Conservation (phyloP, 2,797 vertebrate species). For the Triplophysa yarkandensis region DNA sequence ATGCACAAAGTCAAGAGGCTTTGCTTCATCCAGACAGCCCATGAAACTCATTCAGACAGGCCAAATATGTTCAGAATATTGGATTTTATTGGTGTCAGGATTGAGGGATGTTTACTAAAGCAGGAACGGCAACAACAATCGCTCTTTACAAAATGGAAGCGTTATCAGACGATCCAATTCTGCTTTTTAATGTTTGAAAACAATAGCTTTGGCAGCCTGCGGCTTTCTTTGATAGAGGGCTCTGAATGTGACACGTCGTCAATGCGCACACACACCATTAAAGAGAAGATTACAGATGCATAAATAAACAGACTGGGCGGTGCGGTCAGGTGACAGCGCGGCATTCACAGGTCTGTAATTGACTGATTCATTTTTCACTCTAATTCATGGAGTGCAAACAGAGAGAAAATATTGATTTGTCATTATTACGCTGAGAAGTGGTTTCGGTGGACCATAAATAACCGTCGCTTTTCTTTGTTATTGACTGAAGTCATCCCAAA, state of each 20-base stretch:
- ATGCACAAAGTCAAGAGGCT: neutral
- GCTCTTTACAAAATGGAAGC: slow-evolving; percentile 45
- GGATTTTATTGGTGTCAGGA: slow-evolving; percentile 44
- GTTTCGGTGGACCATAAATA: slow-evolving; percentile 23
- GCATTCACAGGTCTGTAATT: neutral
- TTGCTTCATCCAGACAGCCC: neutral
- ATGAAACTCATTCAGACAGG: neutral
- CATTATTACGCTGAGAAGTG: slow-evolving; percentile 40
- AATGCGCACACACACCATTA: slow-evolving; percentile 47
- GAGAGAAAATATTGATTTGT: slow-evolving; percentile 41
- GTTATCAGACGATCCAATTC: slow-evolving; percentile 44
- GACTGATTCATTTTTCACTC: slow-evolving; percentile 41
- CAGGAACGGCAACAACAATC: slow-evolving; percentile 41
- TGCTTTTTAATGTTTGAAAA: slow-evolving; percentile 53
- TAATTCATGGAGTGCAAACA: slow-evolving; percentile 29
- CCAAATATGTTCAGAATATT: slow-evolving; percentile 11
- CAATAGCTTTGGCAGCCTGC: slow-evolving; percentile 35
- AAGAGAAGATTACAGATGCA: slow-evolving; percentile 45
- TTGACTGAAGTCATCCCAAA: neutral
- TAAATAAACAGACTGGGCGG: slow-evolving; percentile 37
- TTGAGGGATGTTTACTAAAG: slow-evolving; percentile 38
- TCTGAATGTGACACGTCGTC: slow-evolving; percentile 35
- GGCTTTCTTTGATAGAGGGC: slow-evolving; percentile 39
- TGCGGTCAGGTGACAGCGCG: slow-evolving; percentile 18
- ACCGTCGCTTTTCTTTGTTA: slow-evolving; percentile 4